Conservation (phyloP, 2,113 vertebrate genomes). For the Pyrgilauda ruficollis region DNA sequence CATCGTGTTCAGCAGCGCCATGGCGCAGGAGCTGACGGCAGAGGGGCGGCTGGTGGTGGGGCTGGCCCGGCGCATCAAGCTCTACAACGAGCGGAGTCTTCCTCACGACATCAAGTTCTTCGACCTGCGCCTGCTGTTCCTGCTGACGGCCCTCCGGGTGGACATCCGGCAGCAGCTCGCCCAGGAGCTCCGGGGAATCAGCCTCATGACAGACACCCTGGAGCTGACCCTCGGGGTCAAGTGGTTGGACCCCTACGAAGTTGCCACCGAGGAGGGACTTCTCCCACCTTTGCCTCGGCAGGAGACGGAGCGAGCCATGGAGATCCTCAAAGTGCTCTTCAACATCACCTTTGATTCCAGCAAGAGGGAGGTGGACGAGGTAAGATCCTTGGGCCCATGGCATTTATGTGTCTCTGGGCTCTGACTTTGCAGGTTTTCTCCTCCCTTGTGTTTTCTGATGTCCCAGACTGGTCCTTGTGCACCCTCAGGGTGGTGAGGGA, state of each 20-base stretch:
- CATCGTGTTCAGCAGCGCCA: conserved; percentile 83
- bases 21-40: conserved; percentile 78
- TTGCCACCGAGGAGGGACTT: conserved; percentile 31
- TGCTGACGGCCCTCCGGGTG: conserved; percentile 84
- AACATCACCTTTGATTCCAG: conserved; percentile 88
- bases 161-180: conserved; percentile 84
- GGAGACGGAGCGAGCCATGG: conserved; percentile 87
- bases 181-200: conserved; percentile 82
- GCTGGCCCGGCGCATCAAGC: conserved; percentile 80
- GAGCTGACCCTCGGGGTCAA: conserved; percentile 79
- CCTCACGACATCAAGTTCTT: conserved; percentile 88
- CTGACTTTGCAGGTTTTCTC: neutral
- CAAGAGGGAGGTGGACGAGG: conserved; percentile 86
- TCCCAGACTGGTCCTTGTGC: rapidly evolving
- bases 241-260: conserved; percentile 80
- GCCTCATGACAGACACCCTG: conserved; percentile 78
- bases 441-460: rapidly evolving
- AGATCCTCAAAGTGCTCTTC: conserved; percentile 94
- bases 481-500: neutral
- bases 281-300: conserved; percentile 75
- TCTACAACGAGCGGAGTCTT: conserved; percentile 74
- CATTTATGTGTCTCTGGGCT: rapidly evolving
- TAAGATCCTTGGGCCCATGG: neutral
- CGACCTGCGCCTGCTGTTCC: conserved; percentile 87
- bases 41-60: conserved; percentile 80